phyloP scores from a whole-genome alignment of 2,888 invertebrate species.

The Sphecodes monilicornis region DNA sequence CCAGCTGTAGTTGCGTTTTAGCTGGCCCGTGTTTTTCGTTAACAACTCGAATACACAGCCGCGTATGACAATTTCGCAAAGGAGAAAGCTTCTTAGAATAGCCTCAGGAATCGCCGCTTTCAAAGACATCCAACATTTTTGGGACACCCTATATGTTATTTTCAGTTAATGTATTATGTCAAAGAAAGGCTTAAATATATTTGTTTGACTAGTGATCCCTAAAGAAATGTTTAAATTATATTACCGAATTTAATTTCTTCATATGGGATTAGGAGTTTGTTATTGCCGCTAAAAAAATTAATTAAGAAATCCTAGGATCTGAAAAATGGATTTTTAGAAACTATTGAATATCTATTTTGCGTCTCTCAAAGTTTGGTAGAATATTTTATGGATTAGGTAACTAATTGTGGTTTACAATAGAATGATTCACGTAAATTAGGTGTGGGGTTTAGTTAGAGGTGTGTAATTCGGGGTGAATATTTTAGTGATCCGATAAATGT shows the following conservation, averaged over 20 bases:
- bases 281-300: neutral
- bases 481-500: constrained; percentile 4
- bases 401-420: neutral
- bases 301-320: neutral
- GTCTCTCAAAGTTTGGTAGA: neutral
- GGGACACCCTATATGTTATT: no score
- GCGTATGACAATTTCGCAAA: no score
- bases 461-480: constrained; percentile 1
- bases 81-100: no score
- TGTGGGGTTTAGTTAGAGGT: neutral
- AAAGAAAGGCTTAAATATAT: neutral
- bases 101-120: no score
- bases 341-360: neutral
- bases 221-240: neutral
- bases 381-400: neutral
- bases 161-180: neutral
- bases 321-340: neutral
- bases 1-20: no score
- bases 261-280: neutral
- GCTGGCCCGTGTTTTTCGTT: no score
- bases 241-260: neutral
- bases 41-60: no score
- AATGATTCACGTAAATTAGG: neutral
- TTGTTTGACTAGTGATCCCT: neutral
- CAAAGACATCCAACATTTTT: no score